Evolutionary conservation across 2,113 vertebrate genomes (phyloP).

Genomic region (Vombatus ursinus): DNA sequence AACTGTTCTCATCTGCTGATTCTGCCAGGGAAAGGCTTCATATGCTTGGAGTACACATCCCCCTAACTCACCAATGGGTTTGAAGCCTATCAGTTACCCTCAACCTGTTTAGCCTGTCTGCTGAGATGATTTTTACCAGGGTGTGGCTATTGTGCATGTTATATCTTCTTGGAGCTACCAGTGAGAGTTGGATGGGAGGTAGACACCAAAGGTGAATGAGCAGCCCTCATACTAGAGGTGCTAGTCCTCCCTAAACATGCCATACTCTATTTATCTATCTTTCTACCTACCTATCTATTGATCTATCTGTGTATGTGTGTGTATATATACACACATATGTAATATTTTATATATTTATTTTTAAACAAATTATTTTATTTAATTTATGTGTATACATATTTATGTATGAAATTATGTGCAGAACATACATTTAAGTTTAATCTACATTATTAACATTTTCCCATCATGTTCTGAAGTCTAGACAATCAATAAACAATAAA

Average conservation of each 20-base stretch:
- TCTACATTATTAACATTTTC: not conserved
- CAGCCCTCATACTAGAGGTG: not conserved
- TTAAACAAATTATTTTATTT: no score
- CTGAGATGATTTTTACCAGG: not conserved
- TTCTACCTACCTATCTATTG: no score
- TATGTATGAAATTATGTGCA: not conserved
- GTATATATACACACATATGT: no score
- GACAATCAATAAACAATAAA: not conserved
- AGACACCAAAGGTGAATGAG: not conserved
- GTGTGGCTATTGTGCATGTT: not conserved
- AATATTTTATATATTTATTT: not conserved
- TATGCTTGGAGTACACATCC: not conserved
- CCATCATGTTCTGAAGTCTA: not conserved
- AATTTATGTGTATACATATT: not conserved
- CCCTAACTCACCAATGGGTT: not conserved
- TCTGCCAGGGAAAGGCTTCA: not conserved
- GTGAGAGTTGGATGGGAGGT: not conserved
- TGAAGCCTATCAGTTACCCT: not conserved
- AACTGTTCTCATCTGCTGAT: not conserved
- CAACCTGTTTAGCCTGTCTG: not conserved
- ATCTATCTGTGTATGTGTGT: no score
- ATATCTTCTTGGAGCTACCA: not conserved
- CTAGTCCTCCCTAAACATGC: not conserved
- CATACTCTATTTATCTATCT: no score
- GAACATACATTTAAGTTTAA: not conserved